Base-by-base conservation (phyloP, 1,140 invertebrate genomes). In the Campoletis sonorensis region DNA sequence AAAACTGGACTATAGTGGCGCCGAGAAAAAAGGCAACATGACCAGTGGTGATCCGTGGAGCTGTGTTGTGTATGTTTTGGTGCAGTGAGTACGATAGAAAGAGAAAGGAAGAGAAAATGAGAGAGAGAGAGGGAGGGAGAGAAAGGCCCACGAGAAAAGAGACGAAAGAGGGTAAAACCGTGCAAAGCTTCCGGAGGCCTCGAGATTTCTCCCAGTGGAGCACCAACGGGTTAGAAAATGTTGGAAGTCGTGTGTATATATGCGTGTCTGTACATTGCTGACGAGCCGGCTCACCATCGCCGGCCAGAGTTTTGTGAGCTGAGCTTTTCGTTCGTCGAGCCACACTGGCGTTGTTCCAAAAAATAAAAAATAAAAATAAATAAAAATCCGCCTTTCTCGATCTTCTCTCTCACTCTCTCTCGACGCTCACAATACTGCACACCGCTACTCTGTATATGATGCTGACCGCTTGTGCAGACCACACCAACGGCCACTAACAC, bases 101-200 rank as follows among this genome's bases (percentile, higher is more conserved):
- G 54, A 18, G 21, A 58, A n/a, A 58, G 54, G n/a, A 7, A 54
- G 4, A 54, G 51, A 54, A n/a, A n/a, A n/a, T n/a, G n/a, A 33
- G 30, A 2, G 49, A 54, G 49, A 54, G 49, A 54, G 49, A 54
- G 49, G 15, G 18, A 61, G 21, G 23, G 58, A 16, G 16, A 61
- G 58, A 3, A 64, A 64, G 61, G 13, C 11, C 67, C 4, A 33
- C 67, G 30, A 33, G 4, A 4, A 33, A 70, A 4, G 61, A 64
- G 61, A 64, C 61, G 26, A 70, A 70, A 33, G 67, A 33, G 26
- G 26, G 30, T 70, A 70, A 70, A 70, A 70, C 67, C 67, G 10
- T 70, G 67, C 67, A 70, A 70, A 70, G 67, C 67, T 70, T 70
- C 61, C 30, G 30, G 67, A 70, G 67, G 27, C 61, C 61, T 67